A percentile compares a stretch with the other conserved stretches of the same genome.
Conservation (phyloP, 2,888 invertebrate species). For the Agrilus biguttatus region DNA sequence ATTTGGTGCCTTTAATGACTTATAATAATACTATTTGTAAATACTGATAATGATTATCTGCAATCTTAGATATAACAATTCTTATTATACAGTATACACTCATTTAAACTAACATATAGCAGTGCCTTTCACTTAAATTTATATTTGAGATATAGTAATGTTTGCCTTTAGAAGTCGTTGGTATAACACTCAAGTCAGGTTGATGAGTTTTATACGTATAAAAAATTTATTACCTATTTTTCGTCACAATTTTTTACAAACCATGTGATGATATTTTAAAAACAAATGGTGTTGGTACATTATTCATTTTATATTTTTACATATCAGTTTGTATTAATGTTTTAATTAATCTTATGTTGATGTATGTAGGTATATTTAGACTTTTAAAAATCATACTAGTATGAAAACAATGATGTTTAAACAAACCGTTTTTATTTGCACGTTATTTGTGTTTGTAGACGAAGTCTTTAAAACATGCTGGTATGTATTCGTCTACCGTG, state of each 20-base stretch:
- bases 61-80: constrained; percentile 9
- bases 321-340: constrained; percentile 9
- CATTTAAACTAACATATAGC: constrained; percentile 18
- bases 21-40: constrained; percentile 15
- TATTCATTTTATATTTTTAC: constrained; percentile 8
- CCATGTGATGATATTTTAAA: too few relatives aligned
- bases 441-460: too few relatives aligned
- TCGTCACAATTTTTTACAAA: not conserved
- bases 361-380: constrained; percentile 1
- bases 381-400: constrained; percentile 2
- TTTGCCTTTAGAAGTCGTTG: not conserved
- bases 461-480: too few relatives aligned
- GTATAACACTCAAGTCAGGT: not conserved
- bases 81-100: constrained; percentile 13
- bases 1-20: constrained; percentile 29
- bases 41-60: constrained; percentile 21
- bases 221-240: constrained; percentile 5
- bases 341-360: constrained; percentile 1
- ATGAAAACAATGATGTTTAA: not conserved
- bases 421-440: too few relatives aligned
- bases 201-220: constrained; percentile 6
- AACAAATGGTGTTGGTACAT: constrained; percentile 11
- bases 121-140: constrained; percentile 18
- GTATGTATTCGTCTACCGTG: constrained; percentile 5
- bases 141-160: not conserved